Conservation (phyloP, 2,888 invertebrate genomes). For the Tetragonisca angustula region DNA sequence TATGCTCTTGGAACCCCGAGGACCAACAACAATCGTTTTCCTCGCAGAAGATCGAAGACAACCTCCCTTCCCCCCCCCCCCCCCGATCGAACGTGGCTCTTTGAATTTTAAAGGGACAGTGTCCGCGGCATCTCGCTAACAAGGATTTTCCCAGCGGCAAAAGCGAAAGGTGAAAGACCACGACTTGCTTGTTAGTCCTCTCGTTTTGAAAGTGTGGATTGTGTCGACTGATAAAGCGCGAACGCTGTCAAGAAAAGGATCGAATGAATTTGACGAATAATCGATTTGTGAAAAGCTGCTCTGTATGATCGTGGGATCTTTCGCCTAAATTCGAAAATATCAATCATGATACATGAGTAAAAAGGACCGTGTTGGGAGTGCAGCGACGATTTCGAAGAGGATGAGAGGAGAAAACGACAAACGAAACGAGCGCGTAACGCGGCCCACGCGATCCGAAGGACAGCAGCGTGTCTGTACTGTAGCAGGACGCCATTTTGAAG, state of each 20-base stretch:
- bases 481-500: slow-evolving; percentile 68
- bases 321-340: too few relatives aligned
- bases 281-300: too few relatives aligned
- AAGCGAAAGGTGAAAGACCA: not conserved
- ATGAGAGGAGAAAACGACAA: too few relatives aligned
- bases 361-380: too few relatives aligned
- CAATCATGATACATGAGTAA: too few relatives aligned
- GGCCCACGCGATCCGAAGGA: slow-evolving; percentile 1
- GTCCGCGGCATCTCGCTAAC: slow-evolving; percentile 12
- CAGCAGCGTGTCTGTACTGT: slow-evolving; percentile 5
- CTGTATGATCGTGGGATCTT: not conserved
- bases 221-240: not conserved
- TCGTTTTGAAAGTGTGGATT: not conserved
- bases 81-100: slow-evolving; percentile 19
- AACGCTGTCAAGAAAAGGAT: not conserved
- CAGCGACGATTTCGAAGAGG: too few relatives aligned
- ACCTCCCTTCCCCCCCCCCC: not conserved
- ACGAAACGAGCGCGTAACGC: not conserved
- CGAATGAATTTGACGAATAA: not conserved
- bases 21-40: slow-evolving; percentile 11
- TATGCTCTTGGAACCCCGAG: slow-evolving; percentile 40
- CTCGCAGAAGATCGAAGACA: slow-evolving; percentile 18
- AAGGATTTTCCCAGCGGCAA: not conserved
- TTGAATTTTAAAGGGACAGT: slow-evolving; percentile 32
- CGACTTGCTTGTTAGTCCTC: not conserved